These are phyloP conservation scores for Dyspetes luteomarginatus DNA, from an alignment of 2,888 invertebrate species.

Conservation along the genomic window DNA sequence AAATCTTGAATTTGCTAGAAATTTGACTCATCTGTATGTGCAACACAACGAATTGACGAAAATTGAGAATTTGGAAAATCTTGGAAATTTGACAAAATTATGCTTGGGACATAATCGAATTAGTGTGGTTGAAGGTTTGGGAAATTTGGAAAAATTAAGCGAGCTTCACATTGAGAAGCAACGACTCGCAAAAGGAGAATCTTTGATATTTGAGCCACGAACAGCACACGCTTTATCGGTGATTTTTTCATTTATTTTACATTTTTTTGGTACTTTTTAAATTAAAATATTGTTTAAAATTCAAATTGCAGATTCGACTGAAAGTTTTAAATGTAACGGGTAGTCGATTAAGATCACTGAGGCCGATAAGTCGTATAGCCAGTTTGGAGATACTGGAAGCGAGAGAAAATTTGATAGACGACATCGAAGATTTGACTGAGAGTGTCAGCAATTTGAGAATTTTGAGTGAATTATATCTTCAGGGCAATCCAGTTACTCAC, in stretches of 20 bases:
- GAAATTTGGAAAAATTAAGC: conserved; percentile 85
- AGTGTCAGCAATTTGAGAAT: conserved; percentile 85
- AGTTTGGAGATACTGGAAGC: conserved; percentile 85
- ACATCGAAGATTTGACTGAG: conserved; percentile 85
- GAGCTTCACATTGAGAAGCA: conserved; percentile 90
- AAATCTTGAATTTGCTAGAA: conserved; percentile 87
- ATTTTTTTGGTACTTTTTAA: conserved; percentile 5
- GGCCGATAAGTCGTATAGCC: conserved; percentile 84
- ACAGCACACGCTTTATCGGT: conserved; percentile 86
- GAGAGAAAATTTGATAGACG: conserved; percentile 85
- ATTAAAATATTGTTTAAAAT: not conserved
- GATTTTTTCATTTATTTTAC: conserved; percentile 73
- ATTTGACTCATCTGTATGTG: conserved; percentile 88
- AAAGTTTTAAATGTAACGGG: conserved; percentile 87
- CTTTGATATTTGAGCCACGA: conserved; percentile 88
- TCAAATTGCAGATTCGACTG: conserved; percentile 84
- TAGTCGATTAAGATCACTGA: conserved; percentile 86
- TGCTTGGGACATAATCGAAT: conserved; percentile 90
- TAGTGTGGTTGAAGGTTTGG: conserved; percentile 88
- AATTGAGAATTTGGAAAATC: conserved; percentile 87
- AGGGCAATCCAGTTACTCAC: conserved; percentile 87
- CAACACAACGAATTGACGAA: conserved; percentile 91
- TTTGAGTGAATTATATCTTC: conserved; percentile 86
- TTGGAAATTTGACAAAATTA: conserved; percentile 89
- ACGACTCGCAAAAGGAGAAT: conserved; percentile 84